Base-by-base conservation (phyloP, 2,888 invertebrate genomes). In the Ditylenchus weischeri region DNA sequence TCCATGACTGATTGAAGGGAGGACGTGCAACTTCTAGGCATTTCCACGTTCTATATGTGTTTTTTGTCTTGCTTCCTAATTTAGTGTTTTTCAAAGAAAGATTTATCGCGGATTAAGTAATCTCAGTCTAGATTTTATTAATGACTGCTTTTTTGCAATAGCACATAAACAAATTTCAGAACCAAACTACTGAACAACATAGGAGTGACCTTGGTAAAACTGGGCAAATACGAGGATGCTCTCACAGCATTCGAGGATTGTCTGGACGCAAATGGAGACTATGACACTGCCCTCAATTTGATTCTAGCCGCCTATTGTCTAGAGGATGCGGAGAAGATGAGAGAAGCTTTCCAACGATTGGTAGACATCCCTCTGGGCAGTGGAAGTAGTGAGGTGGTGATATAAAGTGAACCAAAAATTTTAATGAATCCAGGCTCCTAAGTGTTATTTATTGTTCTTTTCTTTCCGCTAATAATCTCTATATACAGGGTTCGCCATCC, bases 141-240 rank as follows among this genome's bases (percentile, higher is more conserved):
- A n/a, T n/a, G n/a, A 19, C n/a, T 50, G 1, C 6, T n/a, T 50
- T 50, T 19, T 50, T 50, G 50, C n/a, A n/a, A n/a, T n/a, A 50
- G 29, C 2, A 29, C 29, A 29, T 29, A 29, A 29, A 29, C 7
- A 15, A 5, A 11, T 18, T 64, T 51, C 47, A 76, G 78, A 29
- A 74, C 92, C 79, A 93, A 93, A 86, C 93, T 98, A 75, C 93
- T 95, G 89, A 94, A 95, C 85, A 98, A 98, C 83, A 96, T 98
- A 81, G 93, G 92, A 0, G 88, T 94, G 72, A 88, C 94, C 35
- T 90, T 96, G 83, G 91, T 96, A 35, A 90, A 91, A 83, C 91
- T 95, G 90, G 92, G 92, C 38, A 93, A 94, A 84, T 93, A 93
- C 84, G 90, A 90, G 64, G 96, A 98, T 84, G 96, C 98, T 0